phyloP scores from a whole-genome alignment of 2,888 invertebrate species.

The Cheilosia vulpina region DNA sequence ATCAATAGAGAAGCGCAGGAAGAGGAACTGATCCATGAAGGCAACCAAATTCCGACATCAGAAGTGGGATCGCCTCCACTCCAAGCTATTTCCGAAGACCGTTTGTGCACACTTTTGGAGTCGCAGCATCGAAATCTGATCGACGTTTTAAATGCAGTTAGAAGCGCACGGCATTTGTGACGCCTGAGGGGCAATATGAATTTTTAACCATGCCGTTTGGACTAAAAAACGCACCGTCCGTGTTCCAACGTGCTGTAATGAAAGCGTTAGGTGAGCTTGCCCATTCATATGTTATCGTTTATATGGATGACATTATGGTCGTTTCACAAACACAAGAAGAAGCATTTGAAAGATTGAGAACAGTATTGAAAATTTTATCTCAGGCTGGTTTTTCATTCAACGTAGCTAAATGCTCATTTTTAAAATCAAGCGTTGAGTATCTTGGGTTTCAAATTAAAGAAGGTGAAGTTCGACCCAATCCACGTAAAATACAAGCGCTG shows the following conservation, averaged over 20 bases:
- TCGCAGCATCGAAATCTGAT: constrained; percentile 23
- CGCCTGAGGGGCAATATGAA: constrained; percentile 44
- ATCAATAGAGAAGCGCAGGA: neutral
- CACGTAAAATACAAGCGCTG: too few relatives aligned
- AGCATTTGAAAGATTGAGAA: constrained; percentile 48
- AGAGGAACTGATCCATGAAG: neutral
- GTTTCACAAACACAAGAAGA: constrained; percentile 42
- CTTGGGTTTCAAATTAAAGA: constrained; percentile 31
- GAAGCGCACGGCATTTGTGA: constrained; percentile 43
- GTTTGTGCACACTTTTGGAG: constrained; percentile 40
- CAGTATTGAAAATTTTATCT: constrained; percentile 42
- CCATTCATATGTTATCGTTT: constrained; percentile 41
- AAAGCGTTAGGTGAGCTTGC: constrained; percentile 50
- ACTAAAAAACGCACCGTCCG: constrained; percentile 46
- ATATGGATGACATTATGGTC: constrained; percentile 66
- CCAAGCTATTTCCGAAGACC: constrained; percentile 16
- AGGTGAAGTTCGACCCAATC: too few relatives aligned
- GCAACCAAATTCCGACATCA: constrained; percentile 47
- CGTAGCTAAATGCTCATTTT: constrained; percentile 30
- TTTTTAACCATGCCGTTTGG: constrained; percentile 50
- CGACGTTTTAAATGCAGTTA: constrained; percentile 36
- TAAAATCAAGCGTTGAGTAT: constrained; percentile 45
- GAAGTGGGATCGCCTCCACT: constrained; percentile 49
- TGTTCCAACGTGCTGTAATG: constrained; percentile 27
- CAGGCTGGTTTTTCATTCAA: constrained; percentile 52